Evolutionary conservation across 2,797 vertebrate species (phyloP).

Genomic region (Nannoperca australis): DNA sequence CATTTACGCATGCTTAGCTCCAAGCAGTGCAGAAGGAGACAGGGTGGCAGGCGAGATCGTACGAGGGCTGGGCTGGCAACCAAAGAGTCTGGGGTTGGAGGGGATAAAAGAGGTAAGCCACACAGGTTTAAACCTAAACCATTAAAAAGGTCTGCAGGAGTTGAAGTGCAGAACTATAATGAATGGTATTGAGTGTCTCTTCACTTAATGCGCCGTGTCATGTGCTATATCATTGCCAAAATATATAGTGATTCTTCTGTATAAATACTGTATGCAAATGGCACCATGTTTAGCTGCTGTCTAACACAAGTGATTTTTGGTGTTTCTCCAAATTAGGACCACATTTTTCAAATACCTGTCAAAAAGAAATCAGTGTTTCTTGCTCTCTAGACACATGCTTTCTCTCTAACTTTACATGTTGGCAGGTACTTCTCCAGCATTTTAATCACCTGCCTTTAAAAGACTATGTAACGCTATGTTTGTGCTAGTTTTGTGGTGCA

Average conservation of each 20-base stretch:
- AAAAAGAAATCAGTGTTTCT: not conserved
- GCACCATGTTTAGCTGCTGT: not conserved
- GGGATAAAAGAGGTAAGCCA: conserved; percentile 70
- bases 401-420: not conserved
- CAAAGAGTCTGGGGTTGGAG: conserved; percentile 62
- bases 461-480: not conserved
- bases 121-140: conserved; percentile 70
- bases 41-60: conserved; percentile 32
- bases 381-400: not conserved
- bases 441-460: conserved; percentile 2
- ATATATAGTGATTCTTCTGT: not conserved
- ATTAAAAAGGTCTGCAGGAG: conserved; percentile 31
- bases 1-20: conserved; percentile 77
- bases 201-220: conserved; percentile 4
- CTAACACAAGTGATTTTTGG: not conserved
- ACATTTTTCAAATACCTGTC: not conserved
- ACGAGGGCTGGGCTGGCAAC: conserved; percentile 53
- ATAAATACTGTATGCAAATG: conserved; percentile 2
- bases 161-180: conserved; percentile 17
- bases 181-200: not conserved
- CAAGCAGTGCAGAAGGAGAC: conserved; percentile 67
- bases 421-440: not conserved
- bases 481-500: not conserved
- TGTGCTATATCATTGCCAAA: conserved; percentile 1
- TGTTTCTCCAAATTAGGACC: conserved; percentile 1